phyloP scores from a whole-genome alignment of 2,797 vertebrate genomes.

The Fundulus diaphanus region DNA sequence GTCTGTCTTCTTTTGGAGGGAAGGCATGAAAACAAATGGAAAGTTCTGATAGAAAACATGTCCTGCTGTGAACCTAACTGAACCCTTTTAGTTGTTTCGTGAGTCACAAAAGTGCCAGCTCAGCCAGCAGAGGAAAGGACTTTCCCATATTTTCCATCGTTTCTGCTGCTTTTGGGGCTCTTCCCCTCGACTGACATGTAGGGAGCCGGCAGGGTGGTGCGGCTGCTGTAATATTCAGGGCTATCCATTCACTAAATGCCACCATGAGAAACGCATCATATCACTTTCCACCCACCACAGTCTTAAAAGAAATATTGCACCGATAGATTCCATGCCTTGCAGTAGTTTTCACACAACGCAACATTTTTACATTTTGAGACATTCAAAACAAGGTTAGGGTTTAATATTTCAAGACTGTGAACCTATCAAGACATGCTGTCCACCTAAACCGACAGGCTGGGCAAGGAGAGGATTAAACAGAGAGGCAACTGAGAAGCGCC shows the following conservation, averaged over 20 bases:
- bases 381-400: neutral
- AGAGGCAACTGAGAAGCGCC: neutral
- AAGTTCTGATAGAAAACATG: constrained; percentile 58
- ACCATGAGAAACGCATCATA: constrained; percentile 47
- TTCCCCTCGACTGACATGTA: constrained; percentile 41
- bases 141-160: constrained; percentile 60
- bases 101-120: constrained; percentile 67
- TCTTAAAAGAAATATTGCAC: constrained; percentile 57
- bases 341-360: neutral
- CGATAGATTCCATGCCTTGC: constrained; percentile 44
- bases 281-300: constrained; percentile 33
- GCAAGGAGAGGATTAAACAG: no score
- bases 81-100: constrained; percentile 57
- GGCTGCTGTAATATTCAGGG: constrained; percentile 57
- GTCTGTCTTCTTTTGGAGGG: constrained; percentile 14
- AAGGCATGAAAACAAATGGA: constrained; percentile 37
- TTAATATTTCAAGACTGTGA: neutral
- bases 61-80: constrained; percentile 53
- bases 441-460: neutral
- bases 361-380: neutral
- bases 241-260: constrained; percentile 58
- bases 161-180: constrained; percentile 31
- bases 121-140: constrained; percentile 47
- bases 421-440: neutral
- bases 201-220: constrained; percentile 52